These are phyloP conservation scores for Troides oblongomaculatus DNA, from an alignment of 2,888 invertebrate species.

Conservation along the genomic window DNA sequence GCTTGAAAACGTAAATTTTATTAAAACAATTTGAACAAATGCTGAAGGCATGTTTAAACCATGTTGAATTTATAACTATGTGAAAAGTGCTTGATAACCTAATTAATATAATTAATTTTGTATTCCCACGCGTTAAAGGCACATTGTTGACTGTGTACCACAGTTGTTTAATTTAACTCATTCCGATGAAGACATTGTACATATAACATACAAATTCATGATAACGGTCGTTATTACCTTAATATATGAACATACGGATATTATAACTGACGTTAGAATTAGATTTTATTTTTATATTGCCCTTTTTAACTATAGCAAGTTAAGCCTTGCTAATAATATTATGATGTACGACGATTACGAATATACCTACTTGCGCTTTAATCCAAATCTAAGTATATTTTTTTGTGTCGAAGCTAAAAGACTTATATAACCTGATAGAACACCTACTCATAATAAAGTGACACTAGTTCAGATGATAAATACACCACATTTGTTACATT, in stretches of 20 bases:
- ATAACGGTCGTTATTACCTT: background rate
- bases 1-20: background rate
- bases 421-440: no score
- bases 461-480: no score
- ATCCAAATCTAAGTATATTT: no score
- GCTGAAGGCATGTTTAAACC: background rate
- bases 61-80: background rate
- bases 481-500: no score
- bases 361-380: no score
- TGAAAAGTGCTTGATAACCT: background rate
- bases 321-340: no score
- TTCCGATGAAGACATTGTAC: slow-evolving; percentile 6
- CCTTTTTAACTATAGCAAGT: no score
- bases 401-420: no score
- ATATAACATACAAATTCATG: background rate
- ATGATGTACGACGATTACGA: no score
- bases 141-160: slow-evolving; percentile 9
- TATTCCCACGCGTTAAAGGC: slow-evolving; percentile 12
- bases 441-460: no score
- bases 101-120: slow-evolving; percentile 18
- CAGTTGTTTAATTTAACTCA: slow-evolving; percentile 24
- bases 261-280: no score
- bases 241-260: background rate
- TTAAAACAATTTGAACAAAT: background rate
- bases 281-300: no score